Evolutionary conservation across 2,888 invertebrate species (phyloP).

Genomic region (Conomelus anceps): DNA sequence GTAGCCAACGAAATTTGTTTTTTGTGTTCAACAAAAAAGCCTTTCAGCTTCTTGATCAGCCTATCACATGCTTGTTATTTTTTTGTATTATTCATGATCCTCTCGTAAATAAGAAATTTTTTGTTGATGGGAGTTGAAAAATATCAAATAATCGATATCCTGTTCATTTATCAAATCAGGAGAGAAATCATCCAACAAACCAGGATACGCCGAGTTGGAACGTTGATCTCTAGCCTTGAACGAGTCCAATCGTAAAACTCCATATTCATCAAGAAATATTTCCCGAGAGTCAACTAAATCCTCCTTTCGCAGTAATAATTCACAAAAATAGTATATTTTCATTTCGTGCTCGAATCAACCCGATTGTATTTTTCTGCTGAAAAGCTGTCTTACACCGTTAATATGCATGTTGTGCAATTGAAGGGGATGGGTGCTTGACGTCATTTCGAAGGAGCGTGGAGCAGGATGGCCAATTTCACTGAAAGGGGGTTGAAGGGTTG

Average conservation of each 20-base stretch:
- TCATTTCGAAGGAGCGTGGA: not conserved
- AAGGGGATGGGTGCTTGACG: not conserved
- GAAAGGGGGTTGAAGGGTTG: not conserved
- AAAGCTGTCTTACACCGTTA: not conserved
- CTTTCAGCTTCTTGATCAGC: too few species aligned
- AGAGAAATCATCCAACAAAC: not conserved
- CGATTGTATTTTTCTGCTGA: not conserved
- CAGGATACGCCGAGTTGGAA: not conserved
- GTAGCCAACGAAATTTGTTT: too few species aligned
- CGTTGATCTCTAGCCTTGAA: not conserved
- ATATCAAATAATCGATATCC: too few species aligned
- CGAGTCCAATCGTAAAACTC: not conserved
- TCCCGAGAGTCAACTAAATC: not conserved
- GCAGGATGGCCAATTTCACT: not conserved
- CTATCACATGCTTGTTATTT: too few species aligned
- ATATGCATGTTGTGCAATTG: not conserved
- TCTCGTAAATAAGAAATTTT: too few species aligned
- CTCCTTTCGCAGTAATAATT: not conserved
- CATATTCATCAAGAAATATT: not conserved
- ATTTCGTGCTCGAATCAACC: not conserved
- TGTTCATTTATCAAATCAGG: not conserved
- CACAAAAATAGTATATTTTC: not conserved
- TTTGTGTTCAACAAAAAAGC: too few species aligned
- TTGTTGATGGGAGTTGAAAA: too few species aligned
- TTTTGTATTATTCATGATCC: too few species aligned